Evolutionary conservation across 1,140 invertebrate genomes (phyloP).

Genomic region (Pollicipes pollicipes): DNA sequence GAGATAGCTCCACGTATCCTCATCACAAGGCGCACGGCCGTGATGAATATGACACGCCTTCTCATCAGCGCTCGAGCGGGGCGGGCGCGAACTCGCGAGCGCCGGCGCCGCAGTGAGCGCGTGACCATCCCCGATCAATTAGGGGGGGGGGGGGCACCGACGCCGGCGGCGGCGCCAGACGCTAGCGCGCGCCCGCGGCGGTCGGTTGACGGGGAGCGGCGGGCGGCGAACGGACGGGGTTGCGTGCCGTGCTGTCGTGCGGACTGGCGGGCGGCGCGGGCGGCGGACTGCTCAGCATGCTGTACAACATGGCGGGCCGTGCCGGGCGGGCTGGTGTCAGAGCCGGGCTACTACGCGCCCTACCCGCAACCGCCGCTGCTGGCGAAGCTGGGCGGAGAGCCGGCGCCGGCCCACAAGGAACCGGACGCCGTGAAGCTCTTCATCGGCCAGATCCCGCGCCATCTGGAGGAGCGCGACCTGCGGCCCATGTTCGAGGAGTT

Average conservation of each 20-base stretch:
- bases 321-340: background rate
- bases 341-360: background rate
- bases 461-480: slow-evolving; percentile 72
- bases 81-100: no score
- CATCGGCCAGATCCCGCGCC: slow-evolving; percentile 80
- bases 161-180: background rate
- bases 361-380: slow-evolving; percentile 5
- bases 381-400: background rate
- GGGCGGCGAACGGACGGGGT: no score
- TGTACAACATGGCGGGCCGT: background rate
- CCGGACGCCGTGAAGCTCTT: slow-evolving; percentile 62
- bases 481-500: slow-evolving; percentile 81
- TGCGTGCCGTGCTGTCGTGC: no score
- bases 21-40: no score
- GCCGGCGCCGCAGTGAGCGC: no score
- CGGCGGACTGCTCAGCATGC: background rate
- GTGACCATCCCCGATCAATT: background rate
- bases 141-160: no score
- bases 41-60: no score
- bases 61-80: no score
- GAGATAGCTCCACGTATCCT: no score
- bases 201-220: background rate
- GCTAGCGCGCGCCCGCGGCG: background rate
- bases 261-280: no score
- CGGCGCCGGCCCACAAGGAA: slow-evolving; percentile 26